phyloP scores from a whole-genome alignment of 2,888 invertebrate genomes.

The Leucozona laternaria region DNA sequence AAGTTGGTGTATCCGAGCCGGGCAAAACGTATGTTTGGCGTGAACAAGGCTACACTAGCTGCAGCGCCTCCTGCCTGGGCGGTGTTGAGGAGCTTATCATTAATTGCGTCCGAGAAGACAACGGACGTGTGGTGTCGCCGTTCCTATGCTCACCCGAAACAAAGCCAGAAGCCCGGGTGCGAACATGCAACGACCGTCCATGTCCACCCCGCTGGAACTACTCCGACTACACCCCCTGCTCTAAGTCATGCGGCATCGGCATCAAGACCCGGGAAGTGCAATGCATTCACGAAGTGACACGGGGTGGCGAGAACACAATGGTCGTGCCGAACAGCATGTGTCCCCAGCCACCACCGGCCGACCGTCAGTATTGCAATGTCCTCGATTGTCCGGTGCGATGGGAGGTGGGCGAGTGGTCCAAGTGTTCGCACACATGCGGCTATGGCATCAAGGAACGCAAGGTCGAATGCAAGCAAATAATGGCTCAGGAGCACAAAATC shows the following conservation, averaged over 20 bases:
- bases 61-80: constrained; percentile 97
- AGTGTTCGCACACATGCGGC: constrained; percentile 96
- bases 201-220: constrained; percentile 98
- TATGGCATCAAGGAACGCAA: constrained; percentile 93
- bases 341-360: constrained; percentile 94
- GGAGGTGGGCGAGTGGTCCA: constrained; percentile 94
- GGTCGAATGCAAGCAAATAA: constrained; percentile 95
- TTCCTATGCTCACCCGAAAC: constrained; percentile 94
- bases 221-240: constrained; percentile 94
- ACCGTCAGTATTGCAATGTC: constrained; percentile 95
- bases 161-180: constrained; percentile 94
- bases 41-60: constrained; percentile 94
- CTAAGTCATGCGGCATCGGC: constrained; percentile 97
- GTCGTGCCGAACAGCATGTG: constrained; percentile 96
- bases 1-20: constrained; percentile 89
- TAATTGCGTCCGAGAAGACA: constrained; percentile 94
- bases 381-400: constrained; percentile 96
- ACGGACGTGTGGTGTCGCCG: constrained; percentile 93
- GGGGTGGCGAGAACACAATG: constrained; percentile 94
- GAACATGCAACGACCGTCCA: constrained; percentile 97
- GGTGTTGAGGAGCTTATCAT: constrained; percentile 94
- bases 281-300: constrained; percentile 88
- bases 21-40: constrained; percentile 95
- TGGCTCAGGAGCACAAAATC: constrained; percentile 96
- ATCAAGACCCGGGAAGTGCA: constrained; percentile 93